phyloP scores from a whole-genome alignment of 1,140 invertebrate genomes.

The Zelostemma sp. region DNA sequence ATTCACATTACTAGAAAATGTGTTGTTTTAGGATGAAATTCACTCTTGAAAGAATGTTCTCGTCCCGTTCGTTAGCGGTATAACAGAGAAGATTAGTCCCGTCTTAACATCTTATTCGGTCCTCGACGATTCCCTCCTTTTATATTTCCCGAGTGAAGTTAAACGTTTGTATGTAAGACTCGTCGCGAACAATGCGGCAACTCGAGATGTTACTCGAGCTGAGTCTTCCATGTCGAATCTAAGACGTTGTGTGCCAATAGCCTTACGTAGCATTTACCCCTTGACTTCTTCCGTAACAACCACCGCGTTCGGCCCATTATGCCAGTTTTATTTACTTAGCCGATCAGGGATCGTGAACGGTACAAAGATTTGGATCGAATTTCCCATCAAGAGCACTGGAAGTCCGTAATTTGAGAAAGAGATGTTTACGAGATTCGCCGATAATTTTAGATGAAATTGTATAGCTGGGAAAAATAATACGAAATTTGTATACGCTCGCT shows the following conservation, averaged over 20 bases:
- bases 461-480: conserved; percentile 29
- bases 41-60: too few species aligned
- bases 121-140: conserved; percentile 23
- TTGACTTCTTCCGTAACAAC: conserved; percentile 10
- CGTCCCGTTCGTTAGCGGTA: too few species aligned
- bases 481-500: conserved; percentile 35
- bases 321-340: conserved; percentile 25
- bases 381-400: conserved; percentile 31
- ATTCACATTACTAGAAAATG: too few species aligned
- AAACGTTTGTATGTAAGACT: conserved; percentile 24
- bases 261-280: conserved; percentile 18
- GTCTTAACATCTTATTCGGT: too few species aligned
- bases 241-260: conserved; percentile 22
- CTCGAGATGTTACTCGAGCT: conserved; percentile 41
- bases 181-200: conserved; percentile 40
- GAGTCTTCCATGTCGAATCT: conserved; percentile 25
- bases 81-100: conserved; percentile 24
- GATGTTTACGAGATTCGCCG: conserved; percentile 31
- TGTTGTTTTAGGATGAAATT: too few species aligned
- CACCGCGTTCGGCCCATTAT: conserved; percentile 29
- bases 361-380: conserved; percentile 26
- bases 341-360: conserved; percentile 15
- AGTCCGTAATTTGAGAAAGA: conserved; percentile 28
- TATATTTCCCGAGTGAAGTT: conserved; percentile 26
- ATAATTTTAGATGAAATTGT: conserved; percentile 39